Evolutionary conservation across 2,113 vertebrate species (phyloP), one percentile per base, ranked within the genome.

Genomic region (Gymnobelideus leadbeateri): DNA sequence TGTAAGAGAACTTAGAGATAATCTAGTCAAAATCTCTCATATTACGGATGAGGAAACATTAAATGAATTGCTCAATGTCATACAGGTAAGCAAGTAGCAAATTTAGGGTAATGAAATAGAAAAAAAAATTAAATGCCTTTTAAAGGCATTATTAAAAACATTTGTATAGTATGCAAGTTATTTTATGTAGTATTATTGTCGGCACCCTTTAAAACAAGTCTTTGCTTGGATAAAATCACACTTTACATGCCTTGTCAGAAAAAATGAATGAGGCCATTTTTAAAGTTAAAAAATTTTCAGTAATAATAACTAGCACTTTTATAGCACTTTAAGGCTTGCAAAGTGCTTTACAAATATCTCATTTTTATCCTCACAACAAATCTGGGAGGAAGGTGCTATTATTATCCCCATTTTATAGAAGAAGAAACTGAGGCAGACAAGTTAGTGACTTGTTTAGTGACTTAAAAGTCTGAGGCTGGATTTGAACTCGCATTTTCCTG

Each of bases 261-360:
- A 89, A 50, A 89, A 19, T 92, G 49, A 92, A n/a, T n/a, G 55
- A 84, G 91, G 43, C 52, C 52, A 91, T 93, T 96, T 94, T 91
- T 49, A 94, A 46, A 37, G 12, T 68, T 68, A 68, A 68, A 37
- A n/a, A 37, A n/a, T n/a, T 68, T n/a, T 68, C 37, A 31, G 8
- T 11, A 31, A 61, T 16, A 68, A 68, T n/a, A 19, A 14, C 61
- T 37, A 68, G 57, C 28, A 68, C 19, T 77, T n/a, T 77, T 77
- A n/a, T 19, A n/a, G 37, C 61, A 6, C 61, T n/a, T 77, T 77
- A 77, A 77, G 61, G 37, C 19, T 77, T 77, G 61, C 14, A n/a
- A n/a, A 77, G 14, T 77, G 37, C 37, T 77, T 77, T n/a, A n/a
- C 31, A 77, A 77, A 77, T 37, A 61, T 31, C 23, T 61, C 28